These are phyloP conservation scores for Pandemis cinnamomeana DNA, from an alignment of 2,888 invertebrate genomes.

Conservation along the genomic window DNA sequence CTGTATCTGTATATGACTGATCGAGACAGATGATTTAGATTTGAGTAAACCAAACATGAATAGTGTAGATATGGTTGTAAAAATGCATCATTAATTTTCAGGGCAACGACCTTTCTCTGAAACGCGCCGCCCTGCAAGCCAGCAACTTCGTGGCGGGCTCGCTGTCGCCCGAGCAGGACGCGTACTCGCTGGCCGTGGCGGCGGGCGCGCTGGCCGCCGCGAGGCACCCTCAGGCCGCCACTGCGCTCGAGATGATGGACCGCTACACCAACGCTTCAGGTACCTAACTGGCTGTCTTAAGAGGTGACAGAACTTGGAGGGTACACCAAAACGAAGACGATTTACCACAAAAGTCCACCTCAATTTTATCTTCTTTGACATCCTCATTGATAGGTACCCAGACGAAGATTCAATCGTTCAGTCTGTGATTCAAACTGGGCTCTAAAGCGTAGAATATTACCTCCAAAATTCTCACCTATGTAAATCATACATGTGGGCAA, in stretches of 20 bases:
- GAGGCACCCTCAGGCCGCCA: slow-evolving; percentile 88
- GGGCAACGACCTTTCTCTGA: slow-evolving; percentile 80
- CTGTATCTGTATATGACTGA: no score
- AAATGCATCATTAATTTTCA: slow-evolving; percentile 45
- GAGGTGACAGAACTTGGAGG: no score
- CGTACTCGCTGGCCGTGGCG: slow-evolving; percentile 91
- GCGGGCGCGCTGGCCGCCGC: slow-evolving; percentile 91
- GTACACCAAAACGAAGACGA: neutral
- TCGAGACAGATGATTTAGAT: no score
- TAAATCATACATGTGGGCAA: no score
- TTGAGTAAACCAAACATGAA: no score
- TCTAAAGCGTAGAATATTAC: no score
- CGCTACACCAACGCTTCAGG: slow-evolving; percentile 79
- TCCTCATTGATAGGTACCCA: no score
- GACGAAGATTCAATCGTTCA: neutral
- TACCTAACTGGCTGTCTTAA: slow-evolving; percentile 42
- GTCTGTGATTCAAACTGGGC: neutral
- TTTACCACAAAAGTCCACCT: no score
- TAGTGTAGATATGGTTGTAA: neutral
- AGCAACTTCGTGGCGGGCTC: slow-evolving; percentile 89
- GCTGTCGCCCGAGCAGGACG: slow-evolving; percentile 85
- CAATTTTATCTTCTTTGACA: no score
- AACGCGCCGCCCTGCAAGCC: slow-evolving; percentile 89
- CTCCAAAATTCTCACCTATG: no score
- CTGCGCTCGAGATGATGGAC: slow-evolving; percentile 82